Evolutionary conservation across 2,888 invertebrate genomes (phyloP), one percentile per base, ranked within the genome.

Genomic region (Aphodius granarius): DNA sequence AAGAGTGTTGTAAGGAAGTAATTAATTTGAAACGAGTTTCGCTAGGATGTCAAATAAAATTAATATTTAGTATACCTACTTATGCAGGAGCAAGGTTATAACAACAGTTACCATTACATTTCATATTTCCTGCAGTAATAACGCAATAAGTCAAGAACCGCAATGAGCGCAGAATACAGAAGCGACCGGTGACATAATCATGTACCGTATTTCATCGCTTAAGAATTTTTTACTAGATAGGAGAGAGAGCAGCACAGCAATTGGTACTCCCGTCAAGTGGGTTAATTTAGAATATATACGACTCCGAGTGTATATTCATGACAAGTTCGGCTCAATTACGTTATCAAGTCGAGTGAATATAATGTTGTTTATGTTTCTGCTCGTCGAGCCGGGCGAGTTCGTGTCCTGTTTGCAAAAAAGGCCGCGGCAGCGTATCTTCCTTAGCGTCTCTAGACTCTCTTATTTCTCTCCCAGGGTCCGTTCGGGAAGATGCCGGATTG

Each of bases 311-410:
- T 19, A 22, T 68, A 68, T 68, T 68, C 68, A 68, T 68, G 68
- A 68, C 68, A 68, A 68, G 68, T 68, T 68, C 68, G 21, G 68
- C 21, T 68, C 68, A 68, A 68, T 68, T 68, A 68, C 68, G 68
- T 68, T 68, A 68, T 68, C 68, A 68, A 68, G 21, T 68, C 68
- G 68, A 68, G 21, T 68, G 68, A 68, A 68, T 68, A 68, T 68
- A 68, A 68, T 68, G 68, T 68, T 68, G 68, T 68, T 68, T 68
- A 68, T 68, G 68, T 68, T 68, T 68, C 68, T 68, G 68, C 68
- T 22, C 20, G 68, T 4, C 21, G 22, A 68, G 68, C 22, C 68
- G 20, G 43, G 22, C 68, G 68, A 68, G 20, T 21, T 68, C 68
- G 68, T 68, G 68, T 22, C 68, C 21, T 21, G 68, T 68, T 68